Percentiles rank a stretch among this genome's conserved stretches.
These are phyloP conservation scores for Sphaerophoria taeniata DNA, from an alignment of 2,888 invertebrate genomes.

Conservation along the genomic window DNA sequence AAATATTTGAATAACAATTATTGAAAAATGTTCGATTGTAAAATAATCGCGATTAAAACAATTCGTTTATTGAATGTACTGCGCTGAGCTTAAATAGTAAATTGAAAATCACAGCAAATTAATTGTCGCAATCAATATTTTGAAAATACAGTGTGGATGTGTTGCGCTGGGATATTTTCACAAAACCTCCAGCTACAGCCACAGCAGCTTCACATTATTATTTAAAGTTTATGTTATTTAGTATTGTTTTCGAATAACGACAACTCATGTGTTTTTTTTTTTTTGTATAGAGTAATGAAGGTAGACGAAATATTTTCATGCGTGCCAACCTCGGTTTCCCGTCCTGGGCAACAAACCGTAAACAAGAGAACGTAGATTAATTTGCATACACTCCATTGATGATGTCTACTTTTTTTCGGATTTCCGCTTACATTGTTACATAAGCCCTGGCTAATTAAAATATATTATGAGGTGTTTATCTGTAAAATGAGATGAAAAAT, in stretches of 20 bases:
- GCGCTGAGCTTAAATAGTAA: not conserved
- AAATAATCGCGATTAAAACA: constrained; percentile 18
- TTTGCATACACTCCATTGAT: constrained; percentile 35
- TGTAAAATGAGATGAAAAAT: constrained; percentile 69
- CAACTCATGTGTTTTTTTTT: too few relatives aligned
- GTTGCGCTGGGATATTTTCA: not conserved
- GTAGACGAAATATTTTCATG: too few relatives aligned
- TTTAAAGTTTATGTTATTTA: too few relatives aligned
- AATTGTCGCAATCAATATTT: constrained; percentile 14
- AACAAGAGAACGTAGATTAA: constrained; percentile 25
- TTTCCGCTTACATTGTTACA: constrained; percentile 17
- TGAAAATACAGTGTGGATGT: not conserved
- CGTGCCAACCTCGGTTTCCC: not conserved
- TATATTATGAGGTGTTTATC: constrained; percentile 71
- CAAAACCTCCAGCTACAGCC: too few relatives aligned
- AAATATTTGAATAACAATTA: not conserved
- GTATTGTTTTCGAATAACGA: too few relatives aligned
- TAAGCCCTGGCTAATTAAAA: constrained; percentile 64
- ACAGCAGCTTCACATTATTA: too few relatives aligned
- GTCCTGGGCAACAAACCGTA: not conserved
- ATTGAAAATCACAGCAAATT: constrained; percentile 29
- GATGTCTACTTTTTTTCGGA: constrained; percentile 4
- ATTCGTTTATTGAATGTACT: constrained; percentile 32
- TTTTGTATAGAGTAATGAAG: too few relatives aligned
- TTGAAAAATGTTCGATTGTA: constrained; percentile 15